These are phyloP conservation scores for Syngnathus floridae DNA, from an alignment of 2,113 vertebrate species.

Conservation along the genomic window DNA sequence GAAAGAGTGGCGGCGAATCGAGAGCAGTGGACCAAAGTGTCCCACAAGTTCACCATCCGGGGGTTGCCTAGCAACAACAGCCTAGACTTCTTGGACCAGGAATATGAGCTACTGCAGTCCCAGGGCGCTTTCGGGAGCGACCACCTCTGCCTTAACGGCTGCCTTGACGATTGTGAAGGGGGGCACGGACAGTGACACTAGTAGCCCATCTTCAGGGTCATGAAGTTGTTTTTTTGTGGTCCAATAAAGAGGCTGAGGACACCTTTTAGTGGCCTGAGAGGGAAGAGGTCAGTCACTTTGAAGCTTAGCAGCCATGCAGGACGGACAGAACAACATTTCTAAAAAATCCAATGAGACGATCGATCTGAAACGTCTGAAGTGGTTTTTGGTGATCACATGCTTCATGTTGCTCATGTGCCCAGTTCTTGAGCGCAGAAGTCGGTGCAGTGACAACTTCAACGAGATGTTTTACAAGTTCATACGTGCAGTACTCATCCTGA, in stretches of 20 bases:
- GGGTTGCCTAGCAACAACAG: conserved; percentile 97
- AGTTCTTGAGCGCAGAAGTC: conserved; percentile 41
- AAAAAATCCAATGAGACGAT: conserved; percentile 33
- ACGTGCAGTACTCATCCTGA: conserved; percentile 41
- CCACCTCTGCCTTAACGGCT: conserved; percentile 80
- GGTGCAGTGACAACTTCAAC: conserved; percentile 40
- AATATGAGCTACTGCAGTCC: conserved; percentile 82
- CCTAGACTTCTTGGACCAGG: conserved; percentile 93
- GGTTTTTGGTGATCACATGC: conserved; percentile 44
- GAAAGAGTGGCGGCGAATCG: conserved; percentile 88
- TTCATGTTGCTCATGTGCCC: conserved; percentile 49
- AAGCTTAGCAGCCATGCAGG: conserved; percentile 45
- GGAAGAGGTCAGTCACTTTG: conserved; percentile 38
- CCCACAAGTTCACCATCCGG: conserved; percentile 93
- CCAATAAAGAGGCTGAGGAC: conserved; percentile 46
- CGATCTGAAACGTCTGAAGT: conserved; percentile 36
- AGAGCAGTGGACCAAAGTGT: conserved; percentile 94
- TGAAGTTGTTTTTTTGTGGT: conserved; percentile 41
- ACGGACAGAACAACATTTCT: conserved; percentile 36
- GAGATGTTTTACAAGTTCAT: conserved; percentile 31
- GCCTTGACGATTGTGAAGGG: conserved; percentile 70
- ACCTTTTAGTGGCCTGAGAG: conserved; percentile 45
- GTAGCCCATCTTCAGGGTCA: conserved; percentile 2
- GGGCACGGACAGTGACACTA: conserved; percentile 58
- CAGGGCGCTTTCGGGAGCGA: conserved; percentile 73